These are phyloP conservation scores for Scytalopus superciliaris DNA, from an alignment of 2,113 vertebrate genomes.

Conservation along the genomic window DNA sequence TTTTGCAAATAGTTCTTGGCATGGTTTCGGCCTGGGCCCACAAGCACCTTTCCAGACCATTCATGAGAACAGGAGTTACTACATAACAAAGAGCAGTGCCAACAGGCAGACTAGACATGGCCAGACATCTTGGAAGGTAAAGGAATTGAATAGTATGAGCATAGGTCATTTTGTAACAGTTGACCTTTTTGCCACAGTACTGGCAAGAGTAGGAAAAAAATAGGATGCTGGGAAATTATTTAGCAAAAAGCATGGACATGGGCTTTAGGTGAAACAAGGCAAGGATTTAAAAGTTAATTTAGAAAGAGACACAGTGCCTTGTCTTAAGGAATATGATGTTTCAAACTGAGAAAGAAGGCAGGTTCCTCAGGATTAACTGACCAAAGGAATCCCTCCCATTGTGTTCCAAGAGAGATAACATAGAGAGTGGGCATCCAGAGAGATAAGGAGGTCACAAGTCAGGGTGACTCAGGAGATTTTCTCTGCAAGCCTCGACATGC, in stretches of 20 bases:
- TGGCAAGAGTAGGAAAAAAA: neutral
- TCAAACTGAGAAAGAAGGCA: too few species aligned
- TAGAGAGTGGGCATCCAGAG: too few species aligned
- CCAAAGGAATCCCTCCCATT: too few species aligned
- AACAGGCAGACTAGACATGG: neutral
- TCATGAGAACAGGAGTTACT: neutral
- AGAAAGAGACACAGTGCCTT: too few species aligned
- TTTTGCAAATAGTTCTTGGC: neutral
- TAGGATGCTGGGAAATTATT: neutral
- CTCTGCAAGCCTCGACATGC: too few species aligned
- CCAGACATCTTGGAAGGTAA: neutral
- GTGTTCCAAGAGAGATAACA: too few species aligned
- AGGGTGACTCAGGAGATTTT: too few species aligned
- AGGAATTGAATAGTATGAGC: neutral
- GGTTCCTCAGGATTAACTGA: too few species aligned
- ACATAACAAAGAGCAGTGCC: neutral
- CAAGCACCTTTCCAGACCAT: neutral
- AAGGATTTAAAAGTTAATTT: too few species aligned
- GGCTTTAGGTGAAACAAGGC: neutral
- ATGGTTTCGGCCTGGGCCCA: neutral
- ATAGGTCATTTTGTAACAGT: neutral
- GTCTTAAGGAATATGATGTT: too few species aligned
- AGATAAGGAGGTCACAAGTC: too few species aligned
- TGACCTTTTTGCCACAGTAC: neutral
- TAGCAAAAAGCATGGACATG: neutral